Percentiles rank a stretch among this genome's conserved stretches.
Evolutionary conservation across 2,797 vertebrate species (phyloP).

Genomic region (Lycodopsis pacificus): DNA sequence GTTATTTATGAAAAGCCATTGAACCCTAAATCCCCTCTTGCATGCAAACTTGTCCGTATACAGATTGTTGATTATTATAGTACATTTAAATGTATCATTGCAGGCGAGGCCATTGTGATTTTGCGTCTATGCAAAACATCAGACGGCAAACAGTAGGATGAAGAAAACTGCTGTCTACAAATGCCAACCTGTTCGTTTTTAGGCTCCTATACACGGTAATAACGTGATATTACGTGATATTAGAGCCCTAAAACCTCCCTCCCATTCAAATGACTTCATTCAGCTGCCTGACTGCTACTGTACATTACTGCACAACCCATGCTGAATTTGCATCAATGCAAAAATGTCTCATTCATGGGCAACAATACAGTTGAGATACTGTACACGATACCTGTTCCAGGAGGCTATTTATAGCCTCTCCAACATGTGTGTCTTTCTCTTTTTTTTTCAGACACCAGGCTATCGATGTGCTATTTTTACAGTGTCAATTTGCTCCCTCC

Average conservation of each 20-base stretch:
- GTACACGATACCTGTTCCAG: conserved; percentile 82
- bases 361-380: conserved; percentile 82
- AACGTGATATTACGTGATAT: not conserved
- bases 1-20: conserved; percentile 13
- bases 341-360: conserved; percentile 73
- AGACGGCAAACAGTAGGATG: conserved; percentile 3
- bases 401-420: conserved; percentile 91
- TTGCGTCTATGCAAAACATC: conserved; percentile 43
- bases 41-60: conserved; percentile 29
- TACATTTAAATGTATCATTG: conserved; percentile 52
- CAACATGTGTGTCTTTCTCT: conserved; percentile 83
- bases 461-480: conserved; percentile 87
- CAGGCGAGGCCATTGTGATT: conserved; percentile 23
- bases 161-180: conserved; percentile 6
- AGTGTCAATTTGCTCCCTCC: conserved; percentile 78
- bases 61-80: conserved; percentile 7
- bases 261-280: conserved; percentile 56
- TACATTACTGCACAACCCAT: conserved; percentile 24
- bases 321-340: conserved; percentile 72
- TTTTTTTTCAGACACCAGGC: conserved; percentile 89
- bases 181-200: conserved; percentile 34
- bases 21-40: conserved; percentile 13
- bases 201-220: not conserved
- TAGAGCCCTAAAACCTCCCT: conserved; percentile 22
- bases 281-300: conserved; percentile 19